Percentiles rank a stretch among this genome's conserved stretches.
Evolutionary conservation across 1,140 invertebrate species (phyloP).

Genomic region (Stegodyphus mimosarum): DNA sequence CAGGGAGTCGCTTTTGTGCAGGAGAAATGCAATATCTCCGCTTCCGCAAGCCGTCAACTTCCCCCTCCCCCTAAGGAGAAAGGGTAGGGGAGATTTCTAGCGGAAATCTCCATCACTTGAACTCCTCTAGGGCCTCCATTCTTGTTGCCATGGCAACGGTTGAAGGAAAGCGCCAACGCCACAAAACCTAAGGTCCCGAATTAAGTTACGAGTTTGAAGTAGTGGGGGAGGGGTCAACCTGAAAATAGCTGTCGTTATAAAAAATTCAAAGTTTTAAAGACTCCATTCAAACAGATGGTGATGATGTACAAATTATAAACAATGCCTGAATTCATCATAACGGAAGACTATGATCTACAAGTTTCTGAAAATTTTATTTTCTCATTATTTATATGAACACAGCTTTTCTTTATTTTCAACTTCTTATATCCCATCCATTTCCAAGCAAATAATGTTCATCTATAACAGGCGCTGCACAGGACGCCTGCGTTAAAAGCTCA

Average conservation of each 20-base stretch:
- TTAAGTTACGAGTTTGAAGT: slow-evolving; percentile 30
- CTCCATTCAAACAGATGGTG: too few species aligned
- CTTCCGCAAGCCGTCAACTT: neutral
- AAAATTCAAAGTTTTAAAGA: neutral
- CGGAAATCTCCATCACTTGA: slow-evolving; percentile 41
- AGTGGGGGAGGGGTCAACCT: neutral
- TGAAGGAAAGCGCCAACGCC: neutral
- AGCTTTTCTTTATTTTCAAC: too few species aligned
- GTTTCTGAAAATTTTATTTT: too few species aligned
- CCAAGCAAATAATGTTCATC: too few species aligned
- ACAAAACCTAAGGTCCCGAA: slow-evolving; percentile 43
- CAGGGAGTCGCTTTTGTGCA: slow-evolving; percentile 12
- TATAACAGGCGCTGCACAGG: too few species aligned
- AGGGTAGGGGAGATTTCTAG: slow-evolving; percentile 1
- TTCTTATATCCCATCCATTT: too few species aligned
- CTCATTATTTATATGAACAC: too few species aligned
- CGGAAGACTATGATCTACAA: too few species aligned
- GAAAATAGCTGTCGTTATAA: neutral
- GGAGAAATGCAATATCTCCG: slow-evolving; percentile 41
- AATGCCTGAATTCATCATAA: too few species aligned
- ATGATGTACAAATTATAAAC: too few species aligned
- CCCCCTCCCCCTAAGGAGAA: neutral
- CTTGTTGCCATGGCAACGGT: slow-evolving; percentile 25
- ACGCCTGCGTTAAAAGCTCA: too few species aligned
- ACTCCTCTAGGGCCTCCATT: slow-evolving; percentile 11